Evolutionary conservation across 2,888 invertebrate species (phyloP).

Genomic region (Parelbella ahira): DNA sequence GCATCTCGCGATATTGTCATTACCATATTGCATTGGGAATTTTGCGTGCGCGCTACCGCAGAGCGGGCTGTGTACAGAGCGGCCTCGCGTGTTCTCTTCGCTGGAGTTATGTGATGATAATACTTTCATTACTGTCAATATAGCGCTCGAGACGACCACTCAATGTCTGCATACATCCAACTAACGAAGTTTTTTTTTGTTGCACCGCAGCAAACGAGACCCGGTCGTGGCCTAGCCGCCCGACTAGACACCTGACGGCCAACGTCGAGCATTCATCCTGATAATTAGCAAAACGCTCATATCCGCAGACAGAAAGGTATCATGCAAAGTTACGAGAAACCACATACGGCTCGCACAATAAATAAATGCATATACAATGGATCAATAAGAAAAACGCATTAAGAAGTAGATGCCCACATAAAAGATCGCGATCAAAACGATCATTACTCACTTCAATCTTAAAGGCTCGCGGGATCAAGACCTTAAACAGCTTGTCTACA

Average conservation of each 20-base stretch:
- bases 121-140: constrained; percentile 26
- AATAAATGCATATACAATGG: constrained; percentile 23
- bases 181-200: constrained; percentile 13
- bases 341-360: constrained; percentile 15
- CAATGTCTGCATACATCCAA: constrained; percentile 16
- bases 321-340: constrained; percentile 11
- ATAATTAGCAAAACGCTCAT: constrained; percentile 24
- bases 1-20: constrained; percentile 22
- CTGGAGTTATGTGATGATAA: constrained; percentile 23
- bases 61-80: constrained; percentile 13
- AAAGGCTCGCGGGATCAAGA: constrained; percentile 19
- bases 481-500: constrained; percentile 25
- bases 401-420: constrained; percentile 25
- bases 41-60: constrained; percentile 23
- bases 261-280: constrained; percentile 21
- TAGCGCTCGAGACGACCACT: constrained; percentile 19
- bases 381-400: constrained; percentile 26
- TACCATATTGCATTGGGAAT: constrained; percentile 22
- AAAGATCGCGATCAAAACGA: constrained; percentile 24
- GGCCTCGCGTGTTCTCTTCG: constrained; percentile 17
- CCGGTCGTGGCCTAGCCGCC: constrained; percentile 7
- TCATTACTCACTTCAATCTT: constrained; percentile 25
- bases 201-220: constrained; percentile 3
- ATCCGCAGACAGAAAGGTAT: constrained; percentile 15
- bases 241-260: constrained; percentile 16